Percentiles rank a stretch among this genome's conserved stretches.
phyloP scores from a whole-genome alignment of 2,113 vertebrate genomes.

The Tychaedon coryphoeus region DNA sequence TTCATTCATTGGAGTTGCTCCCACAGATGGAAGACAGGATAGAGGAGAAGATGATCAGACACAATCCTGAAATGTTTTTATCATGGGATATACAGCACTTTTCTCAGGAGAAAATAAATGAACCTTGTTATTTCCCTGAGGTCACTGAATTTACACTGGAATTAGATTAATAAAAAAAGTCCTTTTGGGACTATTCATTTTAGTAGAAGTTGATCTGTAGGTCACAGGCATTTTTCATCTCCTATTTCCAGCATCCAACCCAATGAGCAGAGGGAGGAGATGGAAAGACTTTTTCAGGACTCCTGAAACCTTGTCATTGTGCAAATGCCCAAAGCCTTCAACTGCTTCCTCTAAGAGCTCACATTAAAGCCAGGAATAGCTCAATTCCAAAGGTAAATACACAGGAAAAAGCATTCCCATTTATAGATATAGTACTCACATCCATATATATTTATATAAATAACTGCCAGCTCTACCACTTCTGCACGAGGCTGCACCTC shows the following conservation, averaged over 20 bases:
- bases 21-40: neutral
- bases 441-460: neutral
- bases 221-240: neutral
- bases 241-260: neutral
- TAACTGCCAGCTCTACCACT: neutral
- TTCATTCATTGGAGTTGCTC: neutral
- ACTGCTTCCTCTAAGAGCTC: neutral
- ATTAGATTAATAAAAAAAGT: neutral
- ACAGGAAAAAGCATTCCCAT: rapidly evolving
- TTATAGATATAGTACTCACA: too few species aligned
- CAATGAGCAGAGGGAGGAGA: neutral
- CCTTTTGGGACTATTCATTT: neutral
- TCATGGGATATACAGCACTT: neutral
- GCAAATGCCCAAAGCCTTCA: neutral
- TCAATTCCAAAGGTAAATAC: neutral
- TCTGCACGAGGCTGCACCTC: neutral
- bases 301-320: neutral
- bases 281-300: neutral
- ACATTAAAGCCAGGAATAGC: neutral
- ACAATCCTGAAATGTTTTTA: neutral
- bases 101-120: neutral
- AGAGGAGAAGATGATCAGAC: neutral
- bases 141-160: neutral
- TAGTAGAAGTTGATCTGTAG: neutral
- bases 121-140: neutral